Base-by-base conservation (phyloP, 2,888 invertebrate genomes). In the Melikaiella ostensackeni region DNA sequence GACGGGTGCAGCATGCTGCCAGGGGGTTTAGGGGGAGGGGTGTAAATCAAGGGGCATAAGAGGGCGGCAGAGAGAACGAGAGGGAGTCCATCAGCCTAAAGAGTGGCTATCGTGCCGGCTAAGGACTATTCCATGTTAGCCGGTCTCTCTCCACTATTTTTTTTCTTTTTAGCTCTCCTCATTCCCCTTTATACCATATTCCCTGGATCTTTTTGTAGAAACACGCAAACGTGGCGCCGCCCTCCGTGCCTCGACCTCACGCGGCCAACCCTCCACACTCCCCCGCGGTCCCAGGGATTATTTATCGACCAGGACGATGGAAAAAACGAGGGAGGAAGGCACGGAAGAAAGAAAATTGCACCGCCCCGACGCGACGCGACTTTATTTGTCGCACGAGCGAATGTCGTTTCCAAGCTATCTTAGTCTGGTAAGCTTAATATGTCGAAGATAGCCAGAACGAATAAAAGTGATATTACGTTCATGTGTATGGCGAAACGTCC, bases 71-170 rank as follows among this genome's bases (percentile, higher is more conserved):
- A 81, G 82, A 82, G 82, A 86, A 85, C 85, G 86, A 85, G 84
- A 85, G 83, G 82, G 88, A 89, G 88, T 89, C 89, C 90, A 90
- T 90, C 90, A 90, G 89, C 82, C 86, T 87, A 88, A 90, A 90
- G 89, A 89, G 89, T 86, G 89, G 88, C 90, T 91, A 91, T 90
- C 90, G 88, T 86, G 85, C 87, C 87, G 87, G 88, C 91, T 91
- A 91, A 91, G 91, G 91, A 91, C 90, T 89, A 91, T 91, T 91
- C 88, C 91, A 91, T 91, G 91, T 91, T 91, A 89, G 88, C 88
- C 87, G 88, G 86, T 89, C 89, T 89, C 88, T 81, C 85, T 83
- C 86, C 85, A 85, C 86, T 88, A 88, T 88, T 85, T 88, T 87
- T 85, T 81, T 82, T 83, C 82, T 79, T 83, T 81, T 70, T 75